Percentiles rank a stretch among this genome's conserved stretches.
Evolutionary conservation across 2,888 invertebrate genomes (phyloP).

Genomic region (Coenonympha glycerion): DNA sequence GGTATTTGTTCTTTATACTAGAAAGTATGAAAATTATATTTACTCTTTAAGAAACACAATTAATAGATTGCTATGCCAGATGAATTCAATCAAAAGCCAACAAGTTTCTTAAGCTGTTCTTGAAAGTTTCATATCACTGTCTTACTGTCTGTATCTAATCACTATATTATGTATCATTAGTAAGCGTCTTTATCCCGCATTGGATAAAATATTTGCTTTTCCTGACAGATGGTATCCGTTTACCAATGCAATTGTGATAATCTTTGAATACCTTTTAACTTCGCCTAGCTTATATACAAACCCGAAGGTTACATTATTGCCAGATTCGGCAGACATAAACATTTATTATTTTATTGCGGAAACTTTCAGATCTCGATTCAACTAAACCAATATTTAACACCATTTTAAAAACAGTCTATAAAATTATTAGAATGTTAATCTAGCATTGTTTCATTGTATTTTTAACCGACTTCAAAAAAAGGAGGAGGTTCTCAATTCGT

Average conservation of each 20-base stretch:
- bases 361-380: too few relatives aligned
- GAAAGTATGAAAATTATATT: too few relatives aligned
- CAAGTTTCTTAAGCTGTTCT: neutral
- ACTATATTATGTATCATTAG: neutral
- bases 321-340: neutral
- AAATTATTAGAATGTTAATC: slow-evolving; percentile 2
- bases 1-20: neutral
- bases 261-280: neutral
- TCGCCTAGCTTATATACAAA: neutral
- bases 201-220: neutral
- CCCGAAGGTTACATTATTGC: neutral
- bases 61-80: too few relatives aligned
- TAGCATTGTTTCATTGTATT: neutral
- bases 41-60: too few relatives aligned
- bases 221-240: neutral
- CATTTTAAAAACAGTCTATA: neutral
- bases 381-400: too few relatives aligned
- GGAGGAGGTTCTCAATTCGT: too few relatives aligned
- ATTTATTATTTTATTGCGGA: neutral
- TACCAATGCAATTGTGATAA: neutral
- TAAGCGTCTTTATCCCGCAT: neutral
- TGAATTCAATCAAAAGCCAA: neutral
- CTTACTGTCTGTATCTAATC: neutral
- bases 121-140: neutral
- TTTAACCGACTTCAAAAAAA: too few relatives aligned